These are phyloP conservation scores for Agapornis roseicollis DNA, from an alignment of 2,113 vertebrate species.

Conservation along the genomic window DNA sequence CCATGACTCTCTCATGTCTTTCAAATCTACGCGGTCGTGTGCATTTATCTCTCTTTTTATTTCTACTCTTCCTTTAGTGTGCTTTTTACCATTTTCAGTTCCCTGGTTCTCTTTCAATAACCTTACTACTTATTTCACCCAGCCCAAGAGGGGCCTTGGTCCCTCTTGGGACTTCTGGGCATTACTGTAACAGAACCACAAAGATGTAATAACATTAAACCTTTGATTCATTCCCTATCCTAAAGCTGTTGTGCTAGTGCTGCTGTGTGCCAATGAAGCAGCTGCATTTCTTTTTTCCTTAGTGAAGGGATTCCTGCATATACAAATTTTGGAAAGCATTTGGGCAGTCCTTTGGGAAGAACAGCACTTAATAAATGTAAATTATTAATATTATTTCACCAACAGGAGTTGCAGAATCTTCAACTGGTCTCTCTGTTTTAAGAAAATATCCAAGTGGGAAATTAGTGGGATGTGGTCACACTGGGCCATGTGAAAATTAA, in stretches of 20 bases:
- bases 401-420: conserved; percentile 57
- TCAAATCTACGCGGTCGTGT: neutral
- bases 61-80: neutral
- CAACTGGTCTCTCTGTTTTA: conserved; percentile 42
- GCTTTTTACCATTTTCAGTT: neutral
- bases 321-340: conserved; percentile 49
- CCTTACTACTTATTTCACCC: neutral
- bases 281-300: conserved; percentile 12
- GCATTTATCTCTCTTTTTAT: neutral
- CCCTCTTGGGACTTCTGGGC: neutral
- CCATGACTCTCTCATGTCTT: neutral
- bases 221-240: conserved; percentile 10
- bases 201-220: conserved; percentile 34
- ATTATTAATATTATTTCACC: conserved; percentile 58
- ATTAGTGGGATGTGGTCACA: conserved; percentile 51
- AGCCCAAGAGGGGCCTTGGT: neutral
- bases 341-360: conserved; percentile 35
- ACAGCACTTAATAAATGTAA: conserved; percentile 56
- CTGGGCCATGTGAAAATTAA: conserved; percentile 58
- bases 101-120: conserved; percentile 2
- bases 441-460: conserved; percentile 64
- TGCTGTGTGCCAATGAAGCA: neutral
- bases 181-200: conserved; percentile 18
- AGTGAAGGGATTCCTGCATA: conserved; percentile 28
- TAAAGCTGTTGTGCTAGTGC: neutral